A percentile compares a stretch with the other conserved stretches of the same genome.
phyloP scores from a whole-genome alignment of 30 jellyfish, hydroid and myxozoan species.

The Chrysaora quinquecirrha region DNA sequence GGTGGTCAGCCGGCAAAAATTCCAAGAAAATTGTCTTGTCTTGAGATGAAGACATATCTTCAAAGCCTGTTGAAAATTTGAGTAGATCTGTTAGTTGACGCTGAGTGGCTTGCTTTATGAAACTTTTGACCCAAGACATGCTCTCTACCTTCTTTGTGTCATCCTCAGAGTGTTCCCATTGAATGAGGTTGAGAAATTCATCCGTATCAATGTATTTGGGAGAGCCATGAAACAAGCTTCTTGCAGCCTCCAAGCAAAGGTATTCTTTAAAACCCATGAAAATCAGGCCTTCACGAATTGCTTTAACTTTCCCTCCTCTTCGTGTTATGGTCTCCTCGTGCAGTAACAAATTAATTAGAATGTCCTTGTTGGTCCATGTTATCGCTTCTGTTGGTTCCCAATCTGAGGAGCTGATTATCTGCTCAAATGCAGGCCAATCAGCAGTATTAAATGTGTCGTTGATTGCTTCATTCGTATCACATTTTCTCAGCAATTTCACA shows the following conservation, averaged over 20 bases:
- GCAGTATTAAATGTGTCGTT: constrained; percentile 35
- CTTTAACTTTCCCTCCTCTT: constrained; percentile 50
- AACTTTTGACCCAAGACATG: too few species aligned
- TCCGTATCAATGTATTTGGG: too few species aligned
- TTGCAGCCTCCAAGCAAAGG: constrained; percentile 2
- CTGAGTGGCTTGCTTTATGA: too few species aligned
- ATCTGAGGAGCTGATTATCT: constrained; percentile 31
- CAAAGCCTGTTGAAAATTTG: too few species aligned
- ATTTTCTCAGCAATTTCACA: constrained; percentile 4
- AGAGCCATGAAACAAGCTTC: too few species aligned
- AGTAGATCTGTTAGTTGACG: too few species aligned
- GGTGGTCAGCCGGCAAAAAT: too few species aligned
- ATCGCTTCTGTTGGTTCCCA: constrained; percentile 28
- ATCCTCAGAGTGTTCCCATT: too few species aligned
- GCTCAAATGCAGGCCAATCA: constrained; percentile 72
- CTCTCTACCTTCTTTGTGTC: too few species aligned
- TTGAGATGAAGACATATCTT: too few species aligned
- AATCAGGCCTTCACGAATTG: constrained; percentile 51
- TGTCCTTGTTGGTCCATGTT: constrained; percentile 16
- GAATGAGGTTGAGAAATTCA: too few species aligned
- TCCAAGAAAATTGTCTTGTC: too few species aligned
- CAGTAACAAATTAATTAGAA: not conserved
- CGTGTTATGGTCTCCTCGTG: constrained; percentile 30
- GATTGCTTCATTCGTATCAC: constrained; percentile 16
- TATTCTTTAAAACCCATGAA: constrained; percentile 8